phyloP scores from a whole-genome alignment of 2,113 vertebrate genomes.

The Xenopus laevis region DNA sequence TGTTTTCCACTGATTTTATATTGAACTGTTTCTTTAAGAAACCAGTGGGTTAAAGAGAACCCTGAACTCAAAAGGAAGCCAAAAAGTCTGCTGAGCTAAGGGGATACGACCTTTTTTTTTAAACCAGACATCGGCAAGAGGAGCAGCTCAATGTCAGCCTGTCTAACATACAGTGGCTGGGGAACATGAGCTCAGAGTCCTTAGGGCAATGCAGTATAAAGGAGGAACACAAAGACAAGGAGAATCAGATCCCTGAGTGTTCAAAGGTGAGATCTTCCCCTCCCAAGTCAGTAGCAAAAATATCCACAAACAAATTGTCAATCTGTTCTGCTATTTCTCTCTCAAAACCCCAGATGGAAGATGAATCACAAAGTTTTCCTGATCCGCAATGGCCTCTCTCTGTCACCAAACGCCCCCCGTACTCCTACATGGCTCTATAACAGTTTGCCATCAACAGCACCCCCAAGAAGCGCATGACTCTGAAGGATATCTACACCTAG shows the following conservation, averaged over 20 bases:
- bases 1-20: too few species aligned
- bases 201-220: constrained; percentile 59
- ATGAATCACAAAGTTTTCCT: constrained; percentile 19
- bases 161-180: constrained; percentile 88
- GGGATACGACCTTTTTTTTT: neutral
- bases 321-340: neutral
- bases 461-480: constrained; percentile 80
- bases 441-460: constrained; percentile 97
- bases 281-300: too few species aligned
- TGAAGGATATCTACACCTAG: constrained; percentile 95
- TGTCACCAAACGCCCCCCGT: constrained; percentile 78
- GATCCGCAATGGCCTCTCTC: constrained; percentile 56
- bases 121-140: neutral
- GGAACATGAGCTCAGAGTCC: constrained; percentile 71
- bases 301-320: neutral
- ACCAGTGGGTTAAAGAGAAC: too few species aligned
- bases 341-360: constrained; percentile 53
- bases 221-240: constrained; percentile 60
- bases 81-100: too few species aligned
- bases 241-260: constrained; percentile 65
- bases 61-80: too few species aligned
- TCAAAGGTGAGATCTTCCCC: constrained; percentile 62
- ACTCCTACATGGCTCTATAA: constrained; percentile 98
- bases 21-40: too few species aligned
- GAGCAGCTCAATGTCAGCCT: constrained; percentile 75